A percentile compares a stretch with the other conserved stretches of the same genome.
Conservation (phyloP, 2,797 vertebrate species). For the Enoplosus armatus region DNA sequence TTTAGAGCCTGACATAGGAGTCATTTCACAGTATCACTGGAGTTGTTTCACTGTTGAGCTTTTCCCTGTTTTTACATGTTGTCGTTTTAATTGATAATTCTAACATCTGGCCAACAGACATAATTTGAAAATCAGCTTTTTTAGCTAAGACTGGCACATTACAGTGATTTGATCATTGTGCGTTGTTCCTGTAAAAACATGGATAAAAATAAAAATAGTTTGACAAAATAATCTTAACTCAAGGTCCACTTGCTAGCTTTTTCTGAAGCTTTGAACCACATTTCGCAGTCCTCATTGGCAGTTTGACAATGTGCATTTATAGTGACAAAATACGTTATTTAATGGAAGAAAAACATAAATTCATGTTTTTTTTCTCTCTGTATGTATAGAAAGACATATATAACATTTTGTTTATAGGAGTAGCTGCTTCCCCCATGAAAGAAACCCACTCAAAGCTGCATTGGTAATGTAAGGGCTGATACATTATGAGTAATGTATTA, state of each 20-base stretch:
- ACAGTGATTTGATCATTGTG: neutral
- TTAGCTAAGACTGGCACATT: neutral
- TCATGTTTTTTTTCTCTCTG: too few relatives aligned
- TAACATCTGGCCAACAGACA: too few relatives aligned
- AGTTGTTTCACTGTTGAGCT: neutral
- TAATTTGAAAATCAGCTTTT: neutral
- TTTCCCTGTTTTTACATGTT: fast-evolving
- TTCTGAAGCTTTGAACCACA: neutral
- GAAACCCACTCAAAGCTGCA: neutral
- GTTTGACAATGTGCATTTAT: neutral
- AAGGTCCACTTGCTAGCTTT: neutral
- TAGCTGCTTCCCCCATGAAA: neutral
- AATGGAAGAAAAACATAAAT: neutral
- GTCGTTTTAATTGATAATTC: neutral
- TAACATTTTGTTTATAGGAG: neutral
- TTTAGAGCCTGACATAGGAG: neutral
- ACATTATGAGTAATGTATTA: neutral
- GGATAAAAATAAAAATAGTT: neutral
- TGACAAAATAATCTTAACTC: neutral
- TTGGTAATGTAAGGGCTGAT: neutral
- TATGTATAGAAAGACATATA: too few relatives aligned
- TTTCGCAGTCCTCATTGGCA: neutral
- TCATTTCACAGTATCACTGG: neutral
- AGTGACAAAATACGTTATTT: neutral
- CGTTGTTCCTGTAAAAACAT: neutral